Evolutionary conservation across 2,797 vertebrate genomes (phyloP).

Genomic region (Phalloptychus januarius): DNA sequence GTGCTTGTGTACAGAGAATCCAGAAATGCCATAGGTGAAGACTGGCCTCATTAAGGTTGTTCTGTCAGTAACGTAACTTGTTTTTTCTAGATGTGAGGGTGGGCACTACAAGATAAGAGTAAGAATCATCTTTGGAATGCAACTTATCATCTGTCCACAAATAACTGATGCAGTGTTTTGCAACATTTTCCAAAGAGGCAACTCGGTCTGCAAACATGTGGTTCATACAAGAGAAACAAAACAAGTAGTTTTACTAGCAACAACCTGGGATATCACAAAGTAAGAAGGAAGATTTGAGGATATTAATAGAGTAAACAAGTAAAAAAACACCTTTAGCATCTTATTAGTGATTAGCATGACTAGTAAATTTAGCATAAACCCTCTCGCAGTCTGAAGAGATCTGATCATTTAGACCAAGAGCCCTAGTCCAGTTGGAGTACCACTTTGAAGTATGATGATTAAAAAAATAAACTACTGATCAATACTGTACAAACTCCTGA

Average conservation of each 20-base stretch:
- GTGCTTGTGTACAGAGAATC: constrained; percentile 69
- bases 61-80: constrained; percentile 46
- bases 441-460: no score
- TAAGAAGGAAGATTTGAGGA: background rate
- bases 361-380: background rate
- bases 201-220: background rate
- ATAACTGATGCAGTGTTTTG: background rate
- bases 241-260: background rate
- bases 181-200: background rate
- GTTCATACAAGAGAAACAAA: background rate
- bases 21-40: constrained; percentile 64
- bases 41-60: constrained; percentile 65
- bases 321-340: background rate
- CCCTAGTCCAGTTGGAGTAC: no score
- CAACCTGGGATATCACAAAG: background rate
- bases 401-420: no score
- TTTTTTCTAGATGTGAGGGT: constrained; percentile 19
- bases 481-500: no score
- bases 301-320: background rate
- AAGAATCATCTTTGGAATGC: background rate
- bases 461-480: no score
- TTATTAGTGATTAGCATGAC: background rate
- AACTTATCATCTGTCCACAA: background rate
- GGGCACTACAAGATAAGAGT: constrained; percentile 29
- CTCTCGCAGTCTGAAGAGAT: no score